Conservation (phyloP, 1,140 invertebrate genomes). For the Tetramorium alpestre region DNA sequence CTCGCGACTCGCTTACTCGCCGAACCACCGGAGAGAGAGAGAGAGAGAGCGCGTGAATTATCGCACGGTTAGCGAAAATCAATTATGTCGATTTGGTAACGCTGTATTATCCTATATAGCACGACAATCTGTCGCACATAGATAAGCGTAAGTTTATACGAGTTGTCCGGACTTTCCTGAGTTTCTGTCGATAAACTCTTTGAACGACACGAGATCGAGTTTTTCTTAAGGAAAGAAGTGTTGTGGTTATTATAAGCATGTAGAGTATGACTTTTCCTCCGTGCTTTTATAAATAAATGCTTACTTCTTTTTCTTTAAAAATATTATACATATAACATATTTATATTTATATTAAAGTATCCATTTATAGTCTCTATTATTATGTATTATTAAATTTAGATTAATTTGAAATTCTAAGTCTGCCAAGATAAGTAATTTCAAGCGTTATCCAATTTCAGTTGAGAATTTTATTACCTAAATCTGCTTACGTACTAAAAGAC, state of each 20-base stretch:
- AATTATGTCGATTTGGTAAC: constrained; percentile 14
- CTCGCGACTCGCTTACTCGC: not conserved
- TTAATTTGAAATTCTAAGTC: not conserved
- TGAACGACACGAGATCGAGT: not conserved
- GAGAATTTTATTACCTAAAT: constrained; percentile 26
- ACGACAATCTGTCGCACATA: constrained; percentile 2
- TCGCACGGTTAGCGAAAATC: constrained; percentile 11
- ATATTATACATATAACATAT: not conserved
- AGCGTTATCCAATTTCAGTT: constrained; percentile 16
- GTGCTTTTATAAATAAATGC: constrained; percentile 19
- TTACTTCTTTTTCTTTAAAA: not conserved
- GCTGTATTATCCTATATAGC: constrained; percentile 6
- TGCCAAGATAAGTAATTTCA: not conserved
- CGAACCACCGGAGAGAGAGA: too few species aligned
- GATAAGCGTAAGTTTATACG: not conserved
- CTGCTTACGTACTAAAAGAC: constrained; percentile 19
- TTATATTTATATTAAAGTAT: not conserved
- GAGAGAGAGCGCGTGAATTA: not conserved
- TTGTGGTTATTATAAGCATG: constrained; percentile 2
- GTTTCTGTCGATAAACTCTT: not conserved
- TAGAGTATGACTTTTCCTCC: not conserved
- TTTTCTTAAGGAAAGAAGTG: not conserved
- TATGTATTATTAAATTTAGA: constrained; percentile 6
- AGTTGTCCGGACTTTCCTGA: not conserved
- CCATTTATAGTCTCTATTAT: constrained; percentile 1